A percentile compares a stretch with the other conserved stretches of the same genome.
These are phyloP conservation scores for Hepsetus odoe DNA, from an alignment of 2,113 vertebrate genomes.

Conservation along the genomic window DNA sequence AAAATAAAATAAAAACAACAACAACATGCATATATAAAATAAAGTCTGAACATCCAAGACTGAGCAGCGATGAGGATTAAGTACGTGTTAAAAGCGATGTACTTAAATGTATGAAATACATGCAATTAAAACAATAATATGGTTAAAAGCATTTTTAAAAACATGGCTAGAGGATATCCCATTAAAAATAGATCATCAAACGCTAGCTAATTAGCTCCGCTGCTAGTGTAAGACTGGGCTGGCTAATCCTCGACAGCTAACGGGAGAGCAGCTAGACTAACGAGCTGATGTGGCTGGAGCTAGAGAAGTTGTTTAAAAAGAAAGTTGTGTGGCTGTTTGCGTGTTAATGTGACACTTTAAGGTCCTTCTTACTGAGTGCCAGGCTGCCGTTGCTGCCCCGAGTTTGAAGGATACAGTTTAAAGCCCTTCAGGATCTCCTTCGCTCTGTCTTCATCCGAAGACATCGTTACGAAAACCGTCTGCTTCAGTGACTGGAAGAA, in stretches of 20 bases:
- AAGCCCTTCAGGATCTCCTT: constrained; percentile 82
- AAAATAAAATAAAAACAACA: too few species aligned
- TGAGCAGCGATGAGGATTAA: too few species aligned
- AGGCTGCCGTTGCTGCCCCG: background rate
- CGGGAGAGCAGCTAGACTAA: background rate
- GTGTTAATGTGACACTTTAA: too few species aligned
- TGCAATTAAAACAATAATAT: background rate
- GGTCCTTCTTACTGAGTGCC: background rate
- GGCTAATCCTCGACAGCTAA: background rate
- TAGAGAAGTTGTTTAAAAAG: too few species aligned
- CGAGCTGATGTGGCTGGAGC: too few species aligned
- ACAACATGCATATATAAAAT: too few species aligned
- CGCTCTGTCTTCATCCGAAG: constrained; percentile 81
- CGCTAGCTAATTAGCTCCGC: background rate
- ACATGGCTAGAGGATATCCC: too few species aligned
- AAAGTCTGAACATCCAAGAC: too few species aligned
- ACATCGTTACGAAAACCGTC: constrained; percentile 68
- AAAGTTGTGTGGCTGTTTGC: too few species aligned
- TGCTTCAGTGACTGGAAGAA: constrained; percentile 52
- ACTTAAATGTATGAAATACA: too few species aligned
- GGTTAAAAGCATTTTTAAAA: background rate
- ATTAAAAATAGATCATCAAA: background rate
- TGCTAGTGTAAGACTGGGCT: background rate
- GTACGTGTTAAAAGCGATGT: too few species aligned
- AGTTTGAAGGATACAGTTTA: constrained; percentile 81